phyloP scores from a whole-genome alignment of 2,888 invertebrate genomes.

The Pachydiplax longipennis region DNA sequence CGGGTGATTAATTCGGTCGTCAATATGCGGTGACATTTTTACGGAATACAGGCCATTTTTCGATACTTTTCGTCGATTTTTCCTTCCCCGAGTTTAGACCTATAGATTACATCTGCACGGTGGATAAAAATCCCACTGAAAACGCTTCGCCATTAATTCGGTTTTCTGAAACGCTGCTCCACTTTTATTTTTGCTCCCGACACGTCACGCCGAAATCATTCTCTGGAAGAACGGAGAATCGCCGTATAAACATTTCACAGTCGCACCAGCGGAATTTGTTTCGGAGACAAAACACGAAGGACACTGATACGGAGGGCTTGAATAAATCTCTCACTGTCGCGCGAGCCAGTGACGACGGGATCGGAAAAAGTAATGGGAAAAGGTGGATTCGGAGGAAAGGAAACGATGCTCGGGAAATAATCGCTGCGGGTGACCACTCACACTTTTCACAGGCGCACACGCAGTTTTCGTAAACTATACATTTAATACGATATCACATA shows the following conservation, averaged over 20 bases:
- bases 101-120: not conserved
- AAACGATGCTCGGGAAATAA: not conserved
- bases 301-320: not conserved
- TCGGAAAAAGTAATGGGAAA: no score
- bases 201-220: not conserved
- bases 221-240: not conserved
- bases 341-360: no score
- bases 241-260: not conserved
- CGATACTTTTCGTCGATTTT: no score
- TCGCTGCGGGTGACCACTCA: not conserved
- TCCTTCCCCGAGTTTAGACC: not conserved
- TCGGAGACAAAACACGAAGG: not conserved
- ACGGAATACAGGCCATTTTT: not conserved
- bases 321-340: not conserved
- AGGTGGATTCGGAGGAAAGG: no score
- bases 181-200: not conserved
- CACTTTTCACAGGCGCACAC: not conserved
- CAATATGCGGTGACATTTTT: not conserved
- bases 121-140: not conserved
- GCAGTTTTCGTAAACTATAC: not conserved
- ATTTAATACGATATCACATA: not conserved
- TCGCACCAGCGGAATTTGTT: not conserved
- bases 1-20: not conserved
- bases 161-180: not conserved
- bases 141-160: not conserved